Conservation (phyloP, 2,797 vertebrate genomes). For the Botia almorhae region DNA sequence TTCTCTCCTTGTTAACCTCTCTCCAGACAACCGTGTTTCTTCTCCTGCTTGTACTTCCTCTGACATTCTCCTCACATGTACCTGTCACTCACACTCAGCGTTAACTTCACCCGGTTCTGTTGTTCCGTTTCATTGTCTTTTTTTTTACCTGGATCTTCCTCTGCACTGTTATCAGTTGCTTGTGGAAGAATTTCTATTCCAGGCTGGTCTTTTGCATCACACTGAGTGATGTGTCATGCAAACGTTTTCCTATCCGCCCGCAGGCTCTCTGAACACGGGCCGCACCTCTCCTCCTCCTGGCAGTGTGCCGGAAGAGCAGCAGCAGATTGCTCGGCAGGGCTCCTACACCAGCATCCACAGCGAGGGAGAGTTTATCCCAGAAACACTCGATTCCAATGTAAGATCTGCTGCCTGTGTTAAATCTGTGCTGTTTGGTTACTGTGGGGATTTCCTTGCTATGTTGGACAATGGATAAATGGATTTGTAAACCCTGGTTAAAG, state of each 20-base stretch:
- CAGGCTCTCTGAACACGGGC: conserved; percentile 90
- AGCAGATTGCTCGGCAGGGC: conserved; percentile 93
- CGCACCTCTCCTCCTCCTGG: conserved; percentile 90
- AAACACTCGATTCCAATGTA: conserved; percentile 85
- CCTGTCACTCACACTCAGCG: conserved; percentile 1
- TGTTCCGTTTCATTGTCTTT: not conserved
- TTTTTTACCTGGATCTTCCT: not conserved
- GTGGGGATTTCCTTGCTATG: not conserved
- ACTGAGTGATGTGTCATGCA: not conserved
- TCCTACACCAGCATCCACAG: conserved; percentile 95
- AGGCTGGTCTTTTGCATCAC: conserved; percentile 11
- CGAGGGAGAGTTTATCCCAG: conserved; percentile 92
- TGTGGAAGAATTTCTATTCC: conserved; percentile 18
- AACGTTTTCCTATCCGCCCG: conserved; percentile 16
- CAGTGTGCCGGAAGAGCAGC: conserved; percentile 91
- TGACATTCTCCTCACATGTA: conserved; percentile 15
- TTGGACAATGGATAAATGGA: no score
- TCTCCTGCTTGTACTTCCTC: not conserved
- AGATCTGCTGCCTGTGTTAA: conserved; percentile 55
- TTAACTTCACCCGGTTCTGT: not conserved
- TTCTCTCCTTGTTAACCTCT: conserved; percentile 1
- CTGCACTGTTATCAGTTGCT: not conserved
- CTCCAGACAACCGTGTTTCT: not conserved
- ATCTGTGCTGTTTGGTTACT: not conserved
- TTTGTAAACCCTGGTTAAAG: not conserved